Evolutionary conservation across 2,888 invertebrate species (phyloP), one percentile per base, ranked within the genome.

Genomic region (Trachelus iudaicus): DNA sequence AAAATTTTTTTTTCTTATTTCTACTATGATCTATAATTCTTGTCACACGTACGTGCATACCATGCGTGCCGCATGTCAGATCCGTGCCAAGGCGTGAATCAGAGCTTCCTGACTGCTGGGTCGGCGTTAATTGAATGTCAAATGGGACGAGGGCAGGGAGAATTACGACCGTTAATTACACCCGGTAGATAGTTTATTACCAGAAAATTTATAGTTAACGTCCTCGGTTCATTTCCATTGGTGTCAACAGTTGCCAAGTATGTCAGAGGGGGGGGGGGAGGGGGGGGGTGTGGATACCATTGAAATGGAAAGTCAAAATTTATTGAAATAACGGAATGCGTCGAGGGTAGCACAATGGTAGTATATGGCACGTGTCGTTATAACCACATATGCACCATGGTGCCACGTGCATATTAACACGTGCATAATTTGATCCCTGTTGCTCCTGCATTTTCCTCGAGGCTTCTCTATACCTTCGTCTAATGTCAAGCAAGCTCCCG

Each of bases 51-150:
- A 56, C 9, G 56, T 56, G 23, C 23, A 56, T 56, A 9, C 23
- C 56, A 3, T 23, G 56, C 23, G 23, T 56, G 56, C 23, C 56
- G 56, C 56, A 56, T 23, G 56, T 56, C 23, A 31, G 34, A 71
- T 71, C 13, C 33, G 3, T 12, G 71, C 12, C 31, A 71, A 23
- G 33, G 13, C 71, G 71, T 71, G 71, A 71, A 71, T 71, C 71
- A 71, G 11, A 31, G 71, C 31, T 71, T 31, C 56, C 56, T 56
- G 56, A 35, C 69, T 34, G 73, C 69, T 73, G 71, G 79, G 69
- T 75, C 74, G 69, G 79, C 79, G 81, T 81, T 84, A 85, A 85
- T 85, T 85, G 83, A 84, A 85, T 84, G 85, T 83, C 85, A 85
- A 85, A 85, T 83, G 81, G 74, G 75, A 75, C 69, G 78, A 81